Evolutionary conservation across 2,113 vertebrate species (phyloP).

Genomic region (Mus spicilegus): DNA sequence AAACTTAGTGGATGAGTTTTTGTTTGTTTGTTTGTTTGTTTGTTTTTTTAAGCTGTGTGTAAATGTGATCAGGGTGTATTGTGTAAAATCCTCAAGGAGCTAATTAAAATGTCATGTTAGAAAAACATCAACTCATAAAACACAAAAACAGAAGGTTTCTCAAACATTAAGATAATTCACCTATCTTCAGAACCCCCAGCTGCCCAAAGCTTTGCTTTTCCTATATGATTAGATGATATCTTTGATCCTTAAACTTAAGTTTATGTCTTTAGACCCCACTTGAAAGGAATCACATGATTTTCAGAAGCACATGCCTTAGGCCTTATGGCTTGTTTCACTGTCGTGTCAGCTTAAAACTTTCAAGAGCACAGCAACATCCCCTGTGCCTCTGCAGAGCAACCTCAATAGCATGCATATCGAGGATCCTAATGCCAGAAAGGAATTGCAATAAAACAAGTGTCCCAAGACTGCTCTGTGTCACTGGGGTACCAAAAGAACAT

Average conservation of each 20-base stretch:
- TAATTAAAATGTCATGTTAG: neutral
- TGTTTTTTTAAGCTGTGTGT: no score
- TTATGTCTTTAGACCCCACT: neutral
- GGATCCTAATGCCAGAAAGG: neutral
- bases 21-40: no score
- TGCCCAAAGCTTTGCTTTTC: neutral
- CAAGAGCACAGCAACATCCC: neutral
- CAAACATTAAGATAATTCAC: neutral
- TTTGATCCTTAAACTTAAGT: neutral
- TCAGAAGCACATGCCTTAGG: neutral
- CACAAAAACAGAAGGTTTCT: neutral
- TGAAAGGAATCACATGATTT: neutral
- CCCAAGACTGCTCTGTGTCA: neutral
- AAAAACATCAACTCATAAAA: neutral
- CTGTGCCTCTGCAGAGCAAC: neutral
- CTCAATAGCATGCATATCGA: neutral
- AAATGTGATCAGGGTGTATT: neutral
- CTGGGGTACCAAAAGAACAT: neutral
- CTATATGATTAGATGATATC: neutral
- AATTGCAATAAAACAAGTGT: conserved; percentile 30
- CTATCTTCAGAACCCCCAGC: neutral
- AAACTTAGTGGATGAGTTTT: neutral
- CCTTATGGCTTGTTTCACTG: neutral
- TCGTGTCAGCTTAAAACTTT: conserved; percentile 43
- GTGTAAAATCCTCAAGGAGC: neutral